Evolutionary conservation across 2,797 vertebrate genomes (phyloP), one percentile per base, ranked within the genome.

Genomic region (Pteropus rufus): DNA sequence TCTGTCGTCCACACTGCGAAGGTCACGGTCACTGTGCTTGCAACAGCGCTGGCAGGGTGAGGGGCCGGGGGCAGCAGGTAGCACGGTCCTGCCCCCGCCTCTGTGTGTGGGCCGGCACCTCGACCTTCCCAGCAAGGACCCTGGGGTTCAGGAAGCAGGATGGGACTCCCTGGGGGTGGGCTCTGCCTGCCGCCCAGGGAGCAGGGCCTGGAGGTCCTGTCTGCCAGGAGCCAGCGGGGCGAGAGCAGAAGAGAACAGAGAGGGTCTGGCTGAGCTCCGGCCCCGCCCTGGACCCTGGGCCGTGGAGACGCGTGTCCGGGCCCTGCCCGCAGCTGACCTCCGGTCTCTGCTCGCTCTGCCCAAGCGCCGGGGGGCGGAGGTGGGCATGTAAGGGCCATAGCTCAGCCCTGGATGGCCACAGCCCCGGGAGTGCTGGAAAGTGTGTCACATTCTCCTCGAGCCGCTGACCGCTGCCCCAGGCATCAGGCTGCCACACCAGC

Each of bases 1-100:
- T 16, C 80, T 36, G 18, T 60, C 24, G 7, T 2, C 21, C 36
- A 24, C 29, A 60, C 11, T 7, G 41, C 1, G 10, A 34, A 49
- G 26, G 23, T 52, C 24, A 5, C 2, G 3, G 8, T 4, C n/a
- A 34, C 34, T 36, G 9, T 49, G 23, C 3, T 5, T 8, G 46
- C 24, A 26, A 23, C 5, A 0, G 21, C 1, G 2, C 0, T 0
- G 11, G 36, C 18, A 9, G 31, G 14, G 2, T 0, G 5, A 26
- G 18, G 23, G 54, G 49, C 12, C 5, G 39, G 6, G 6, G 41
- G 39, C 0, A 1, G 15, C 1, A 15, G 26, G 44, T 0, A 0
- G 9, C 18, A 11, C 2, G 1, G 10, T 23, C 31, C 12, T 2
- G 6, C 69, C 60, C 9, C 0, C 5, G 23, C n/a, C 34, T 3